These are phyloP conservation scores for Lucifuga dentata DNA, from an alignment of 2,113 vertebrate species.

Conservation along the genomic window DNA sequence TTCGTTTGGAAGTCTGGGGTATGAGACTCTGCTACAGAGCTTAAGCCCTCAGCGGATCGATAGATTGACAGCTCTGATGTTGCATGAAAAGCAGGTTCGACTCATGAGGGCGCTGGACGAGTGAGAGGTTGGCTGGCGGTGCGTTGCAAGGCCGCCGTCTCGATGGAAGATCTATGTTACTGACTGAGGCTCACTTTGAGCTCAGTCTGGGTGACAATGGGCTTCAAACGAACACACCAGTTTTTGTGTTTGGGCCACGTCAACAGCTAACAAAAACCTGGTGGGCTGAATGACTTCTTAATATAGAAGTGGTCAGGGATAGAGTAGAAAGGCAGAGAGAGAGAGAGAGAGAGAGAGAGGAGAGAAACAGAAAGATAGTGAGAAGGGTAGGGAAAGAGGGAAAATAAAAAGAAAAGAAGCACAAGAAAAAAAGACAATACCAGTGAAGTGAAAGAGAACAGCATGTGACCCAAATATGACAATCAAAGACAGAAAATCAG, in stretches of 20 bases:
- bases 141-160: slow-evolving; percentile 46
- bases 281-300: slow-evolving; percentile 1
- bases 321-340: slow-evolving; percentile 38
- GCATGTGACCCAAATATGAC: slow-evolving; percentile 70
- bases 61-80: slow-evolving; percentile 72
- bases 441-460: slow-evolving; percentile 38
- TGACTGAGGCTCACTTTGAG: slow-evolving; percentile 66
- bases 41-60: slow-evolving; percentile 42
- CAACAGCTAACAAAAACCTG: slow-evolving; percentile 45
- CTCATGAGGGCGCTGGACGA: slow-evolving; percentile 60
- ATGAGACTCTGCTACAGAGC: slow-evolving; percentile 44
- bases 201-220: slow-evolving; percentile 46
- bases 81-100: slow-evolving; percentile 68
- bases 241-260: slow-evolving; percentile 38
- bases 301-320: not conserved
- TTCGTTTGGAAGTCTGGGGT: slow-evolving; percentile 47
- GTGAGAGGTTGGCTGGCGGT: slow-evolving; percentile 49
- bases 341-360: slow-evolving; percentile 38
- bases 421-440: slow-evolving; percentile 27
- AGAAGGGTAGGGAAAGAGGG: too few relatives aligned
- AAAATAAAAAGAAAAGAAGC: slow-evolving; percentile 33
- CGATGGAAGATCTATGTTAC: slow-evolving; percentile 61
- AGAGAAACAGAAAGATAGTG: slow-evolving; percentile 39
- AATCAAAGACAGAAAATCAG: slow-evolving; percentile 41
- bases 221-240: slow-evolving; percentile 52